Evolutionary conservation across 2,888 invertebrate species (phyloP), one percentile per base, ranked within the genome.

Genomic region (Lithodes maja): DNA sequence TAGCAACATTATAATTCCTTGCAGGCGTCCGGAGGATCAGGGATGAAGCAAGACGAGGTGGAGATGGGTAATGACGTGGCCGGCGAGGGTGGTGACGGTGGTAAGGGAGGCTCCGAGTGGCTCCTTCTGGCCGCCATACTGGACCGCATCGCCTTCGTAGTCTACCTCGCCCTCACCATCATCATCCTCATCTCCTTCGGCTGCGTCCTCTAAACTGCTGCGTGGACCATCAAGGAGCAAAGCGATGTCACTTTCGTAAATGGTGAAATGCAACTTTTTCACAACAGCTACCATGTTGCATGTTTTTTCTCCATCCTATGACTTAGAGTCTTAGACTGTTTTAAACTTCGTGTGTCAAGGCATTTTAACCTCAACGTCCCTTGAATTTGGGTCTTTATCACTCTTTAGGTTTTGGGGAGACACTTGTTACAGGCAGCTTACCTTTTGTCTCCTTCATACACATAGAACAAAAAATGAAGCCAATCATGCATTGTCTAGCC

Each of bases 111-210:
- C 68, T 15, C 9, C 15, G 80, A 90, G 68, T 91, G 91, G 91
- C 80, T 91, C 9, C 89, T 91, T 15, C 78, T 91, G 68, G 89
- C 81, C 3, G 91, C 91, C 49, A 78, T 91, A 33, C 52, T 91
- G 2, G 89, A 91, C 87, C 83, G 91, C 53, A 49, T 89, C 17
- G 78, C 75, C n/a, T 68, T 91, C 17, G n/a, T 85, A 55, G 53
- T 87, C 74, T 91, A 77, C 83, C 33, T 85, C 54, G 52, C 69
- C 54, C 54, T 83, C 49, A 78, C 71, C 53, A 54, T 91, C 55
- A 84, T 91, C 69, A 87, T 81, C 17, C 79, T 86, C 68, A 81
- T 85, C 55, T 78, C 55, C n/a, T 90, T 79, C 77, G 68, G 55
- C 50, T 78, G 83, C 53, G 83, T 89, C 50, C 79, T 89, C 55